Evolutionary conservation across 2,113 vertebrate species (phyloP).

Genomic region (Peucedramus taeniatus): DNA sequence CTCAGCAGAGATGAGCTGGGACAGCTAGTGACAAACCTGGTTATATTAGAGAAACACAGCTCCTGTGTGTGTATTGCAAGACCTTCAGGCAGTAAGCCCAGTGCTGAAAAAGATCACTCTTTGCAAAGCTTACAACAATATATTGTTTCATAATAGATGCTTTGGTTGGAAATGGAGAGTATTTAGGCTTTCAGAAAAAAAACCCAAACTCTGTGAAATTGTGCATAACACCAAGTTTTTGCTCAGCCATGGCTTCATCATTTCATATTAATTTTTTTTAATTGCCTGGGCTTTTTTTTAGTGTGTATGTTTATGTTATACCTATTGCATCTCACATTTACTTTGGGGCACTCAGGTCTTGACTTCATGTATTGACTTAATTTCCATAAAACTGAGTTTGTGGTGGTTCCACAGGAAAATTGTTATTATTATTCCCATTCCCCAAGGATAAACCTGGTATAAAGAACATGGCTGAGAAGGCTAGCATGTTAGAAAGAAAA

Average conservation of each 20-base stretch:
- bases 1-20: background rate
- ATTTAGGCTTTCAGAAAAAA: background rate
- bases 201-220: background rate
- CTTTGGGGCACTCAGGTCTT: background rate
- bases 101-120: background rate
- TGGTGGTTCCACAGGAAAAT: background rate
- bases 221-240: background rate
- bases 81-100: background rate
- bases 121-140: background rate
- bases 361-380: background rate
- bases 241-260: background rate
- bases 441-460: background rate
- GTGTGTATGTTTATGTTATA: background rate
- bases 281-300: background rate
- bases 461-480: background rate
- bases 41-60: background rate
- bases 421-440: background rate
- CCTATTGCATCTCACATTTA: background rate
- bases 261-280: background rate
- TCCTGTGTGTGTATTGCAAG: background rate
- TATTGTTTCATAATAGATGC: background rate
- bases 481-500: background rate
- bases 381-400: background rate
- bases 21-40: background rate
- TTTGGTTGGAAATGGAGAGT: background rate